phyloP scores from a whole-genome alignment of 2,797 vertebrate genomes.

The Acanthiza pusilla region DNA sequence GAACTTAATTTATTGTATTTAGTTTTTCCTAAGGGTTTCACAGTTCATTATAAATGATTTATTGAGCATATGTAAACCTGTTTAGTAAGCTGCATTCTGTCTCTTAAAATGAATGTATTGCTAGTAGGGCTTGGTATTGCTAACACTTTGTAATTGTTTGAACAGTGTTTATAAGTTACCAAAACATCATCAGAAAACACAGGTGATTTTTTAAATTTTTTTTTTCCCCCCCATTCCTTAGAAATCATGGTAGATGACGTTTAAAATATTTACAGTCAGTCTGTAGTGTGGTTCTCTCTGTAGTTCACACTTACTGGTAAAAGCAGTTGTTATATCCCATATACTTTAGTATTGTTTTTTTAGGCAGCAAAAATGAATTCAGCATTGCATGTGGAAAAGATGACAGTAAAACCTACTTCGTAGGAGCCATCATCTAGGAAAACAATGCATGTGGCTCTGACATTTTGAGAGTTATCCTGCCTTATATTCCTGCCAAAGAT shows the following conservation, averaged over 20 bases:
- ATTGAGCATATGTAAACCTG: conserved; percentile 13
- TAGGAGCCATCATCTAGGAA: not conserved
- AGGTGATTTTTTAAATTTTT: not conserved
- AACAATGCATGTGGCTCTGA: not conserved
- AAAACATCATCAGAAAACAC: not conserved
- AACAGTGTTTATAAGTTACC: not conserved
- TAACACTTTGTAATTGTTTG: not conserved
- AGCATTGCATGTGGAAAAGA: not conserved
- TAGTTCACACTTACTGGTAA: not conserved
- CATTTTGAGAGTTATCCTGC: not conserved
- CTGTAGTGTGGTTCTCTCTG: not conserved
- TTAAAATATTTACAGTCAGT: not conserved
- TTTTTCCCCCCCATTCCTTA: not conserved
- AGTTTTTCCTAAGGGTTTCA: conserved; percentile 28
- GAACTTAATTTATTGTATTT: conserved; percentile 52
- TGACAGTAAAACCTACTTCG: not conserved
- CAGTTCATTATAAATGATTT: conserved; percentile 55
- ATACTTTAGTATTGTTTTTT: not conserved
- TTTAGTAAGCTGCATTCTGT: conserved; percentile 16
- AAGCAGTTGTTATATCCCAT: not conserved
- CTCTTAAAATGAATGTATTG: conserved; percentile 14
- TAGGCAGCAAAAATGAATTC: not conserved
- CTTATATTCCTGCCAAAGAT: not conserved
- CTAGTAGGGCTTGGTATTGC: not conserved
- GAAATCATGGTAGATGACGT: not conserved